phyloP scores from a whole-genome alignment of 2,888 invertebrate genomes.

The Tupiocoris notatus region DNA sequence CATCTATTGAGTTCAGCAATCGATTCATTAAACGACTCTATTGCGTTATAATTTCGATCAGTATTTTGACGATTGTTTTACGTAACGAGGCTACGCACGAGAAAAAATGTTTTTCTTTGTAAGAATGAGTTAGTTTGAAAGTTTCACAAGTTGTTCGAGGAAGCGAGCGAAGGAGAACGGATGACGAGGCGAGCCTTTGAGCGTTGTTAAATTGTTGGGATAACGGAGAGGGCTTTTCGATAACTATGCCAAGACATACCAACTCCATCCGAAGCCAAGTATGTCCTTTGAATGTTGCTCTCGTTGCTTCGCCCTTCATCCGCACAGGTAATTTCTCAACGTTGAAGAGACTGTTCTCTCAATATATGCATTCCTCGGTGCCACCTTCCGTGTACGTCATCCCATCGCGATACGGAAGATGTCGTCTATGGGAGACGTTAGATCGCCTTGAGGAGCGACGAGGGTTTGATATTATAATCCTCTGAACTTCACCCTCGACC shows the following conservation, averaged over 20 bases:
- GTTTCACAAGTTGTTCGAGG: no score
- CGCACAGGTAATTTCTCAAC: not conserved
- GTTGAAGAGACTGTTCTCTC: not conserved
- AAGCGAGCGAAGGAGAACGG: no score
- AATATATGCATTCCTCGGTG: not conserved
- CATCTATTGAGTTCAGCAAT: no score
- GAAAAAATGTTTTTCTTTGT: no score
- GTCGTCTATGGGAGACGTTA: not conserved
- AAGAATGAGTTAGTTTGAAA: no score
- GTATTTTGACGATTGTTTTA: no score
- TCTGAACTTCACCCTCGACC: not conserved
- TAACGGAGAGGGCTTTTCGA: conserved; percentile 38
- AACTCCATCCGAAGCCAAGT: conserved; percentile 28
- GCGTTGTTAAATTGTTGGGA: conserved; percentile 43
- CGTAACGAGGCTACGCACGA: no score
- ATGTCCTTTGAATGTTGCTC: conserved; percentile 42
- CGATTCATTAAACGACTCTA: no score
- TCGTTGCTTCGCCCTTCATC: not conserved
- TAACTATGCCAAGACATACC: conserved; percentile 44
- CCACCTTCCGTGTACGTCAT: not conserved
- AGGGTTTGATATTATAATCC: not conserved
- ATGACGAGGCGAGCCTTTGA: conserved; percentile 20
- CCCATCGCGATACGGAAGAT: not conserved
- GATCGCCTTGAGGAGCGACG: not conserved
- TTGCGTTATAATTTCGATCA: no score